Evolutionary conservation across 2,797 vertebrate genomes (phyloP), one percentile per base, ranked within the genome.

Genomic region (Acipenser oxyrinchus): DNA sequence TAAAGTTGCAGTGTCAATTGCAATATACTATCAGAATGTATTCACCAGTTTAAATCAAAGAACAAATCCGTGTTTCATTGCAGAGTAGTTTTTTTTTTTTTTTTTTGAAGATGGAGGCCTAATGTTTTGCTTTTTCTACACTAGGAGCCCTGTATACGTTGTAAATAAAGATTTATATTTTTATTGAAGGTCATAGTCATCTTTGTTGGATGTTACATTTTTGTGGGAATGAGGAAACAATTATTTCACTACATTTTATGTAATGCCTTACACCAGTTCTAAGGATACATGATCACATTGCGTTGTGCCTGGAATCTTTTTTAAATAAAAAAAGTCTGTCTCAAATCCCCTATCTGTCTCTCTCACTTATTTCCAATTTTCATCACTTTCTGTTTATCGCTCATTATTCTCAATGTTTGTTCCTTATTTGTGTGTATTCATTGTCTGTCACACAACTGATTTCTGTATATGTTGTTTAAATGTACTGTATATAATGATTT

Each of bases 241-340:
- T 60, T 49, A 51, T 59, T 51, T 15, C 60, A 12, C 60, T 49
- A 49, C 60, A 55, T 18, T 62, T 18, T 62, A 63, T 49, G 51
- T 58, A 70, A 70, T 58, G 49, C 65, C 59, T 66, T 53, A 55
- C 57, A 48, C 52, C 60, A 66, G 13, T 58, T 51, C 53, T 48
- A n/a, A 59, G 23, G 51, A 52, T 50, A 61, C 51, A 60, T 11
- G 7, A 53, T 37, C 37, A 37, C 37, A 37, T 4, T 37, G 37
- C 37, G 18, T 53, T 55, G 60, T 66, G 52, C 60, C 64, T 70
- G 65, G 18, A 37, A 69, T 67, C 66, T 59, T 66, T 66, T 62
- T 57, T 66, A 51, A 11, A 66, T n/a, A 63, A 66, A 60, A 64
- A 64, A 52, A 60, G 60, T 23, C 52, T 60, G 48, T 63, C 48